phyloP scores from a whole-genome alignment of 2,113 vertebrate species.

The Charina bottae region DNA sequence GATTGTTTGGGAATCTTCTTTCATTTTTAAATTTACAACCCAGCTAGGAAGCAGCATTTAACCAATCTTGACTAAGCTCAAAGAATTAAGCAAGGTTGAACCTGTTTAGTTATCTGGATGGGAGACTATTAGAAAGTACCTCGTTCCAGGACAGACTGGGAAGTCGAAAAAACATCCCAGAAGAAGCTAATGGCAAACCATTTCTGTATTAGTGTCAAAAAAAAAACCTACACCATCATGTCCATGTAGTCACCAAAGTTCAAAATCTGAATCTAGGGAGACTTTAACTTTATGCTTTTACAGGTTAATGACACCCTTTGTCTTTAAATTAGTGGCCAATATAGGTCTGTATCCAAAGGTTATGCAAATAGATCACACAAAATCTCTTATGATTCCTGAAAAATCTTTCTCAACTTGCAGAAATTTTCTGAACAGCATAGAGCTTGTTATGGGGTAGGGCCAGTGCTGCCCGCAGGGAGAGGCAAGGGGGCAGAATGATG shows the following conservation, averaged over 20 bases:
- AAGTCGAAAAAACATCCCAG: background rate
- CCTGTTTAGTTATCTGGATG: background rate
- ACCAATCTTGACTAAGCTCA: background rate
- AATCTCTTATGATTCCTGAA: background rate
- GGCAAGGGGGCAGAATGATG: too few species aligned
- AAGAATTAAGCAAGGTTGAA: background rate
- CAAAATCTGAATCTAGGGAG: too few species aligned
- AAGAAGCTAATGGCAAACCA: background rate
- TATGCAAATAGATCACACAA: background rate
- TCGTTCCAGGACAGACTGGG: background rate
- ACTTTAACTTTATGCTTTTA: background rate
- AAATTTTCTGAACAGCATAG: background rate
- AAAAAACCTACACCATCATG: background rate
- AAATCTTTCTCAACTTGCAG: background rate
- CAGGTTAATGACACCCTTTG: background rate
- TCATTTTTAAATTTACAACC: background rate
- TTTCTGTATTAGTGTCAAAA: background rate
- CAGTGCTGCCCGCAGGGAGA: too few species aligned
- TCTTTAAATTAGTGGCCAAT: background rate
- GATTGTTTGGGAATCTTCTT: background rate
- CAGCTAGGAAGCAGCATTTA: background rate
- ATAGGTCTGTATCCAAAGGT: background rate
- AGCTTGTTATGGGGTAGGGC: background rate
- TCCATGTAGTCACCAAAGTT: too few species aligned
- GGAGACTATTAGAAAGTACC: background rate